phyloP scores from a whole-genome alignment of 2,888 invertebrate genomes.

The Calameuta pallipes region DNA sequence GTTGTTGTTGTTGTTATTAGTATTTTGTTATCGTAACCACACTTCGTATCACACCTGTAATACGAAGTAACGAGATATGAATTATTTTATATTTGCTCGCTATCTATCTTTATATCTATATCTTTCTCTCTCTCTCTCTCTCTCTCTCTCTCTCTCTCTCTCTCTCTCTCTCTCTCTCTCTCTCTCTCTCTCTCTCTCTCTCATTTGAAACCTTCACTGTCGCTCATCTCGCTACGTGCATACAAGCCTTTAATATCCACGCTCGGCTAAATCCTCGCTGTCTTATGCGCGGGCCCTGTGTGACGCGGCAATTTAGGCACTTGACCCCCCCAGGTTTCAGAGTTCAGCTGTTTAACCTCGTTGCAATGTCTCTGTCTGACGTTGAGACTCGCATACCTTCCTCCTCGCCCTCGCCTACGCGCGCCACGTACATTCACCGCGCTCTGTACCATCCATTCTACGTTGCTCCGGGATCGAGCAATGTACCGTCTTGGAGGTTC shows the following conservation, averaged over 20 bases:
- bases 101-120: too few relatives aligned
- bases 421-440: not conserved
- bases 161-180: constrained; percentile 20
- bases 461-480: constrained; percentile 16
- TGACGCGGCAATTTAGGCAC: constrained; percentile 64
- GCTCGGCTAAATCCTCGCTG: constrained; percentile 47
- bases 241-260: constrained; percentile 42
- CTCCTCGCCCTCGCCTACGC: constrained; percentile 10
- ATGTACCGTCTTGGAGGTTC: too few relatives aligned
- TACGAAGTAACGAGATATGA: not conserved
- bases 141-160: constrained; percentile 15
- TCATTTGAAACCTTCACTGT: constrained; percentile 15
- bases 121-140: constrained; percentile 11
- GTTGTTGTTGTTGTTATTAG: not conserved
- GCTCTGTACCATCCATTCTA: constrained; percentile 2
- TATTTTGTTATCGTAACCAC: not conserved
- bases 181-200: constrained; percentile 19
- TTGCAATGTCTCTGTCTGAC: constrained; percentile 59
- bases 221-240: constrained; percentile 19
- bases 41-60: not conserved
- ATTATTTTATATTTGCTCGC: not conserved
- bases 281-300: constrained; percentile 29
- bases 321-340: constrained; percentile 54
- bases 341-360: constrained; percentile 62
- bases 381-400: constrained; percentile 13